These are phyloP conservation scores for Conger conger DNA, from an alignment of 2,113 vertebrate species.

Conservation along the genomic window DNA sequence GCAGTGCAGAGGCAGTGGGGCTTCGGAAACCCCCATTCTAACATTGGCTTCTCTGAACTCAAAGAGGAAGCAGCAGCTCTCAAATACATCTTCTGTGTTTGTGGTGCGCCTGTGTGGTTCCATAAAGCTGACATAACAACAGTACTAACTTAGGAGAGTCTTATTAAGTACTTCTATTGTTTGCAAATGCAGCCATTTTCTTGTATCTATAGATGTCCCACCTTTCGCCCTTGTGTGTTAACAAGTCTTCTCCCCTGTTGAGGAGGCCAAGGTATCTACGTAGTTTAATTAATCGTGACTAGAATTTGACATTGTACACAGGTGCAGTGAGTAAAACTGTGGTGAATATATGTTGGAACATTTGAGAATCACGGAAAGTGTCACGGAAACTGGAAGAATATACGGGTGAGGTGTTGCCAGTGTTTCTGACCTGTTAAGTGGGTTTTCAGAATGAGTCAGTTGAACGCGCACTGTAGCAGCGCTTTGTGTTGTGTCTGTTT, in stretches of 20 bases:
- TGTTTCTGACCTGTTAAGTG: neutral
- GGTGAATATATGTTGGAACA: neutral
- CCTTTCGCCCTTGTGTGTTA: slow-evolving; percentile 59
- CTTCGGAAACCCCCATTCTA: neutral
- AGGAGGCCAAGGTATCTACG: neutral
- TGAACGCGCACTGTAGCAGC: neutral
- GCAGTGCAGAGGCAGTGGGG: neutral
- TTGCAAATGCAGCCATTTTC: neutral
- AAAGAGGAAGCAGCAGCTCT: neutral
- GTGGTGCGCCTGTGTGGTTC: neutral
- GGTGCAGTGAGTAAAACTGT: neutral
- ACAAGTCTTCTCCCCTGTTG: neutral
- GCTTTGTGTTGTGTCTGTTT: neutral
- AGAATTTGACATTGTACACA: neutral
- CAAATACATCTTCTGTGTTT: neutral
- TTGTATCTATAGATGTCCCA: slow-evolving; percentile 41
- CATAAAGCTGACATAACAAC: too few species aligned
- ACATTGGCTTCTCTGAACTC: neutral
- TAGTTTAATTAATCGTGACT: neutral
- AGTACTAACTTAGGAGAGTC: too few species aligned
- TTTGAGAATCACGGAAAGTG: neutral
- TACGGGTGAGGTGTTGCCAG: neutral
- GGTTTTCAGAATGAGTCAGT: neutral
- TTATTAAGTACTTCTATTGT: too few species aligned
- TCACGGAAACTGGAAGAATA: neutral